Percentiles rank a stretch among this genome's conserved stretches.
Evolutionary conservation across 2,797 vertebrate species (phyloP).

Genomic region (Aeoliscus strigatus): DNA sequence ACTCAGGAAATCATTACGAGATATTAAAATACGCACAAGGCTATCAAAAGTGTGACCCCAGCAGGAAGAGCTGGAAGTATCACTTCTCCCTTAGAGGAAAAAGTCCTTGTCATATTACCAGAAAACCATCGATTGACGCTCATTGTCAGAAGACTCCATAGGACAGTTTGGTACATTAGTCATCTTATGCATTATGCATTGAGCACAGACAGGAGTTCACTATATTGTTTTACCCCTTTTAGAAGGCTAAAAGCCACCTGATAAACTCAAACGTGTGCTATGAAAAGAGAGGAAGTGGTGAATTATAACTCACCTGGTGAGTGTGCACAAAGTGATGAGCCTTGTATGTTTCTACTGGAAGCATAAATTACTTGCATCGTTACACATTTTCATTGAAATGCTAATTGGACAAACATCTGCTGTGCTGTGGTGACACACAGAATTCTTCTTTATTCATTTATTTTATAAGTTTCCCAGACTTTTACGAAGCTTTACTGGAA

Average conservation of each 20-base stretch:
- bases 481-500: too few relatives aligned
- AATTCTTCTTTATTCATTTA: too few relatives aligned
- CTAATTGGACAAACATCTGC: constrained; percentile 39
- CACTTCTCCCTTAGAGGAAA: constrained; percentile 70
- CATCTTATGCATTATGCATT: constrained; percentile 94
- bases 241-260: constrained; percentile 43
- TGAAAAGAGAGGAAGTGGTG: constrained; percentile 1
- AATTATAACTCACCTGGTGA: constrained; percentile 18
- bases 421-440: constrained; percentile 2
- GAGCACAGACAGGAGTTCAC: constrained; percentile 53
- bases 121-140: constrained; percentile 85
- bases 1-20: constrained; percentile 68
- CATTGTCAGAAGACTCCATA: constrained; percentile 79
- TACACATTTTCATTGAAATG: constrained; percentile 5
- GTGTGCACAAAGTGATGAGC: too few relatives aligned
- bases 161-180: constrained; percentile 77
- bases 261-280: constrained; percentile 36
- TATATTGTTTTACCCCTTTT: constrained; percentile 35
- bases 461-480: too few relatives aligned
- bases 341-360: too few relatives aligned
- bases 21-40: constrained; percentile 72
- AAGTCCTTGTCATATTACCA: constrained; percentile 83
- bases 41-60: constrained; percentile 53
- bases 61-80: too few relatives aligned
- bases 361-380: background rate